phyloP scores from a whole-genome alignment of 2,888 invertebrate species.

The Chydorus sphaericus region DNA sequence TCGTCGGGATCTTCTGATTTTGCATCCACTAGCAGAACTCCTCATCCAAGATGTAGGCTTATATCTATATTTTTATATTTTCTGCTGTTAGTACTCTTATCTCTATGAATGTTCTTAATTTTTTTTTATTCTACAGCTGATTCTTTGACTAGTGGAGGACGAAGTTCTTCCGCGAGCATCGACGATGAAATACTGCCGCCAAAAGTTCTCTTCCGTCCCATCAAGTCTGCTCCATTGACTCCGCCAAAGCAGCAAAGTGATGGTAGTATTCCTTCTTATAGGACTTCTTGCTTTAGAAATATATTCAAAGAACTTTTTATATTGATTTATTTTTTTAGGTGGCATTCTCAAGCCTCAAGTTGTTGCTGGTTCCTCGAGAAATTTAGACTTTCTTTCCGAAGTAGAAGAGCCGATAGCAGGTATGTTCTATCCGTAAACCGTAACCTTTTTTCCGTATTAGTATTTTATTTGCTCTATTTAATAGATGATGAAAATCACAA shows the following conservation, averaged over 20 bases:
- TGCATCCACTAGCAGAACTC: background rate
- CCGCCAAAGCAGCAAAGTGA: background rate
- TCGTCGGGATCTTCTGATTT: background rate
- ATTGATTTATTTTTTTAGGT: background rate
- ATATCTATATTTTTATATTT: too few species aligned
- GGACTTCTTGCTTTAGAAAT: background rate
- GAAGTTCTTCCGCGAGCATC: background rate
- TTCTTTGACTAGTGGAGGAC: background rate
- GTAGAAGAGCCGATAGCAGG: too few species aligned
- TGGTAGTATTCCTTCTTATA: background rate
- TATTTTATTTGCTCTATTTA: background rate
- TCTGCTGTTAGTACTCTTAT: too few species aligned
- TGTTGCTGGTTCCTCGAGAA: background rate
- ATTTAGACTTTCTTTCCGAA: background rate
- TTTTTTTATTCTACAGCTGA: background rate
- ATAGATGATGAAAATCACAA: background rate
- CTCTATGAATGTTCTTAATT: background rate
- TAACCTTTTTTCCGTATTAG: background rate
- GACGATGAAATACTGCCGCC: background rate
- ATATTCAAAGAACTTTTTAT: background rate
- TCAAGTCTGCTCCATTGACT: background rate
- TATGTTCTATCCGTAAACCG: too few species aligned
- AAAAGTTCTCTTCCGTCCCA: background rate
- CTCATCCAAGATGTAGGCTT: too few species aligned
- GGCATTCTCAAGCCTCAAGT: constrained; percentile 1